Percentiles rank a stretch among this genome's conserved stretches.
phyloP scores from a whole-genome alignment of 2,113 vertebrate genomes.

The Sylvietta virens region DNA sequence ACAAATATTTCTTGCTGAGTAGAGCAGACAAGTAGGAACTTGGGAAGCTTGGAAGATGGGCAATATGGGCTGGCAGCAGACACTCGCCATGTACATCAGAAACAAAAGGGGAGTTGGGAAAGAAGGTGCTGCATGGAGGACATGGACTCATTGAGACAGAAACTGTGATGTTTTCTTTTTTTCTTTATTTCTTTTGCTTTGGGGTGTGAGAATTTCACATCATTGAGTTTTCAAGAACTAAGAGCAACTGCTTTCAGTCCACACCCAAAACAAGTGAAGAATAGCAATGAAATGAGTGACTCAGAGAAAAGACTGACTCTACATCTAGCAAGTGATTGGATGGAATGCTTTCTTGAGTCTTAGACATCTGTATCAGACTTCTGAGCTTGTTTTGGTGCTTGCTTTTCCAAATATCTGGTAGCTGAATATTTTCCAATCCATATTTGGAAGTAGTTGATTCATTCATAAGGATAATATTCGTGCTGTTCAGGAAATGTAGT shows the following conservation, averaged over 20 bases:
- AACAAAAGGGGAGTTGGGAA: not conserved
- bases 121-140: not conserved
- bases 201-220: constrained; percentile 11
- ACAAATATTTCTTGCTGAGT: not conserved
- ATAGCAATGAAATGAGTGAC: constrained; percentile 50
- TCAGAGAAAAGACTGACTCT: constrained; percentile 26
- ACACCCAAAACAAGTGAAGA: constrained; percentile 36
- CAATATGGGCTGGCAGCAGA: not conserved
- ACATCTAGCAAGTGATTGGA: not conserved
- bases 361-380: constrained; percentile 43
- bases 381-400: constrained; percentile 42
- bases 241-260: constrained; percentile 18
- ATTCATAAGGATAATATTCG: constrained; percentile 45
- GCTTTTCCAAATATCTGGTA: constrained; percentile 49
- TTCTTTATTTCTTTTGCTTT: not conserved
- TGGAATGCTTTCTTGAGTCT: constrained; percentile 34
- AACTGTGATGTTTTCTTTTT: not conserved
- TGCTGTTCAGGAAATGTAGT: constrained; percentile 38
- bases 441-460: constrained; percentile 61
- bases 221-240: constrained; percentile 25
- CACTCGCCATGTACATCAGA: not conserved
- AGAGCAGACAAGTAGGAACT: not conserved
- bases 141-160: not conserved
- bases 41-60: not conserved
- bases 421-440: constrained; percentile 58